Base-by-base conservation (phyloP, 2,113 vertebrate genomes). In the Pomatorhinus ruficollis region DNA sequence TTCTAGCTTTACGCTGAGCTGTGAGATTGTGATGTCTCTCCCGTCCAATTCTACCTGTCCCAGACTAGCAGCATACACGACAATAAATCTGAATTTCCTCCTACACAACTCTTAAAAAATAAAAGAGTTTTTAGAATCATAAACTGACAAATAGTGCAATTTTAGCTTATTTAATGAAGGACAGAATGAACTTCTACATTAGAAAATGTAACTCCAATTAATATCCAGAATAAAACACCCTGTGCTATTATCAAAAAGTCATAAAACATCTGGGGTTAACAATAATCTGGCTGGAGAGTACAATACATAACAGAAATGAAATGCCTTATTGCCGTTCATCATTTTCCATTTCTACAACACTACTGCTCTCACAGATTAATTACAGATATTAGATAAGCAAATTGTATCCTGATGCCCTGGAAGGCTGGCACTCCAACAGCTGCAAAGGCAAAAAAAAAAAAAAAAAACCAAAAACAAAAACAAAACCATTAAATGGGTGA, bases 201-300 rank as follows among this genome's bases (percentile, higher is more conserved):
- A 82, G 17, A 74, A 96, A 91, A 78, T 3, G 22, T n/a, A 95
- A 75, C n/a, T 75, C 45, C 28, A 78, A 83, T 90, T 83, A 96
- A 86, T 87, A 84, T 9, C 39, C 53, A 83, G 83, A 93, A 83
- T 89, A 95, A 95, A 95, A 90, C 33, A 81, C 76, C 56, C 89
- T 22, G 21, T 0, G 1, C 91, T 95, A 66, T 89, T 83, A 90
- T 81, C 60, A 89, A 90, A 75, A 92, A 90, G 52, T 28, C 78
- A 59, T 94, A 80, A 95, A 95, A 87, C 93, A 88, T 87, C 89
- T 95, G 90, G 66, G 42, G 90, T 92, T 94, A 87, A 81, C 85
- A 92, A 89, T 83, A 87, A 94, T 53, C 59, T 69, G 54, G 23
- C 77, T 86, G 59, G 49, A 63, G 69, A 87, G 77, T 33, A 68